Evolutionary conservation across 1,140 invertebrate species (phyloP).

Genomic region (Zaprionus ghesquierei): DNA sequence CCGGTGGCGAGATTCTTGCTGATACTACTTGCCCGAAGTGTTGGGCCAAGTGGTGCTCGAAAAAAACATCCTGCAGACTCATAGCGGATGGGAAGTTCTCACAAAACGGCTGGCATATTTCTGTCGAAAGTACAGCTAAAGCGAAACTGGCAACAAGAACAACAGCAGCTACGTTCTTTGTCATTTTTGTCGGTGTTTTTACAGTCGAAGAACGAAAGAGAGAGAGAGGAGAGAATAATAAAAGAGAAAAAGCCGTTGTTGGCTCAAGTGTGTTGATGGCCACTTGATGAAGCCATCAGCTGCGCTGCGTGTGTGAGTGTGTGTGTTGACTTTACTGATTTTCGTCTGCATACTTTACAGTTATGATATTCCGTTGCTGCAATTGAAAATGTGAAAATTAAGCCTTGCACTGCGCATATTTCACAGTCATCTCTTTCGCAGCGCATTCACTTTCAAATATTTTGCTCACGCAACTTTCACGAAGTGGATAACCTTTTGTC

Average conservation of each 20-base stretch:
- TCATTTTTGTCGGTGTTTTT: slow-evolving; percentile 23
- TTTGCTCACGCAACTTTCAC: slow-evolving; percentile 60
- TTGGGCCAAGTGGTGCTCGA: slow-evolving; percentile 47
- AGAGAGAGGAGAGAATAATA: not conserved
- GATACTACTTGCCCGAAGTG: slow-evolving; percentile 4
- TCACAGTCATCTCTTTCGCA: slow-evolving; percentile 27
- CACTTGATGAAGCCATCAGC: slow-evolving; percentile 69
- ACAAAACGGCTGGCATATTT: slow-evolving; percentile 32
- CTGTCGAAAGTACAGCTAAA: slow-evolving; percentile 43
- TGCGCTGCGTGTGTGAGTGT: slow-evolving; percentile 19
- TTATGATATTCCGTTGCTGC: slow-evolving; percentile 35
- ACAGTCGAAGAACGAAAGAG: slow-evolving; percentile 5
- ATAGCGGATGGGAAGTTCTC: slow-evolving; percentile 42
- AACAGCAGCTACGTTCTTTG: slow-evolving; percentile 27
- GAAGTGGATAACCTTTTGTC: slow-evolving; percentile 38
- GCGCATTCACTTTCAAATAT: slow-evolving; percentile 74
- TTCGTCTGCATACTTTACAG: slow-evolving; percentile 65
- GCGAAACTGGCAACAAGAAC: slow-evolving; percentile 16
- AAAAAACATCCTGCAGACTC: slow-evolving; percentile 69
- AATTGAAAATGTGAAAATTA: slow-evolving; percentile 20
- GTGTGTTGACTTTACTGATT: slow-evolving; percentile 74
- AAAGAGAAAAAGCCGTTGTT: slow-evolving; percentile 7
- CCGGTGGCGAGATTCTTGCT: not conserved
- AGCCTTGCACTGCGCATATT: slow-evolving; percentile 24
- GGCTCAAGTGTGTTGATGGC: slow-evolving; percentile 46